Percentiles rank a stretch among this genome's conserved stretches.
These are phyloP conservation scores for Pogoniulus pusillus DNA, from an alignment of 2,797 vertebrate genomes.

Conservation along the genomic window DNA sequence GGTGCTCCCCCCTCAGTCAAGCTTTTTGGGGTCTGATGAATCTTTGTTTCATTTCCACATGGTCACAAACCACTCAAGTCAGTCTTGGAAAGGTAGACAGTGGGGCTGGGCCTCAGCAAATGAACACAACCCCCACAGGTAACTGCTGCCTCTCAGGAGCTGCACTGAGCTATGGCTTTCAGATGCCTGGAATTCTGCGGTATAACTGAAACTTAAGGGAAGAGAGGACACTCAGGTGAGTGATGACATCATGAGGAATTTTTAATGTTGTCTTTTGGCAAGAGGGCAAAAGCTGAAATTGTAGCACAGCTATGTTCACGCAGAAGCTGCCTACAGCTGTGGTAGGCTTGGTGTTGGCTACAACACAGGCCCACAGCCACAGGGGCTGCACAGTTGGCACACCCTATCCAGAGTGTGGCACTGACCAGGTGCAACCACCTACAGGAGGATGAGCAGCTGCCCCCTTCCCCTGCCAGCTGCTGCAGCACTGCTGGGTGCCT, in stretches of 20 bases:
- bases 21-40: background rate
- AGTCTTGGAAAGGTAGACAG: background rate
- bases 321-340: background rate
- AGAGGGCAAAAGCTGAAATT: background rate
- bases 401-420: background rate
- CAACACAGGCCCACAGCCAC: background rate
- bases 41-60: background rate
- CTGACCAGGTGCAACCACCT: background rate
- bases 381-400: background rate
- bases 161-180: background rate
- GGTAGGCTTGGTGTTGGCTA: background rate
- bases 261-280: background rate
- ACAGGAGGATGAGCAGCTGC: background rate
- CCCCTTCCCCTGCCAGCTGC: background rate
- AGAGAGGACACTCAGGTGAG: background rate
- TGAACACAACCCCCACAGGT: background rate
- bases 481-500: background rate
- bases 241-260: background rate
- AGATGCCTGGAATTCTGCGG: background rate
- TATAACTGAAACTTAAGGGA: background rate
- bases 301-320: fast-evolving
- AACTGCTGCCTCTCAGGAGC: background rate
- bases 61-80: background rate
- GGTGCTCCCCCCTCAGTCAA: background rate
- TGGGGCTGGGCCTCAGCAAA: background rate